These are phyloP conservation scores for Gordius sp. DNA, from an alignment of 2,888 invertebrate genomes.

Conservation along the genomic window DNA sequence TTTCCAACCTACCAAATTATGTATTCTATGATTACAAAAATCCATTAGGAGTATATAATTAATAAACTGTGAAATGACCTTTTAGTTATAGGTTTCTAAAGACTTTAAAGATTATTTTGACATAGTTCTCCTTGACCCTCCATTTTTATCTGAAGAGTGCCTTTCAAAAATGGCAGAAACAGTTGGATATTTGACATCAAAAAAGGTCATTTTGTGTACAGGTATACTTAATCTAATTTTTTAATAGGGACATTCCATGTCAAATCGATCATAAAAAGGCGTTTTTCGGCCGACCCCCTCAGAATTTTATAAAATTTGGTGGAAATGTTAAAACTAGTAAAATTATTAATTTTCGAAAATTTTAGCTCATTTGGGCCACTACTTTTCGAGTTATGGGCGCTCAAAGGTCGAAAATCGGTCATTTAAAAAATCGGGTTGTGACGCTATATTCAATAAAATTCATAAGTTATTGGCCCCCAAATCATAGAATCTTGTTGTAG, in stretches of 20 bases:
- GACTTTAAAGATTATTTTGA: constrained; percentile 6
- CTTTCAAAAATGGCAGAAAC: background rate
- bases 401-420: too few relatives aligned
- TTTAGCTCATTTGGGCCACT: too few relatives aligned
- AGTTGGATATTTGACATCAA: background rate
- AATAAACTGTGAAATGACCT: background rate
- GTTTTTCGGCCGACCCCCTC: too few relatives aligned
- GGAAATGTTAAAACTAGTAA: too few relatives aligned
- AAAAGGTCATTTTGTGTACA: constrained; percentile 11
- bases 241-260: background rate
- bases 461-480: too few relatives aligned
- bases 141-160: constrained; percentile 14
- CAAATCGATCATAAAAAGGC: background rate
- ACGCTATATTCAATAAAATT: too few relatives aligned
- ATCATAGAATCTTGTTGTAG: too few relatives aligned
- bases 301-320: too few relatives aligned
- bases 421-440: too few relatives aligned
- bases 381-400: too few relatives aligned
- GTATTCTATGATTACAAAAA: constrained; percentile 13
- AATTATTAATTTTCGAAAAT: too few relatives aligned
- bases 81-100: background rate
- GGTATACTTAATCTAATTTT: background rate
- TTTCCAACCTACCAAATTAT: constrained; percentile 5
- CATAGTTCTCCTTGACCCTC: constrained; percentile 6
- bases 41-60: background rate